Conservation (phyloP, 2,113 vertebrate genomes). For the Haliaeetus leucogaster region DNA sequence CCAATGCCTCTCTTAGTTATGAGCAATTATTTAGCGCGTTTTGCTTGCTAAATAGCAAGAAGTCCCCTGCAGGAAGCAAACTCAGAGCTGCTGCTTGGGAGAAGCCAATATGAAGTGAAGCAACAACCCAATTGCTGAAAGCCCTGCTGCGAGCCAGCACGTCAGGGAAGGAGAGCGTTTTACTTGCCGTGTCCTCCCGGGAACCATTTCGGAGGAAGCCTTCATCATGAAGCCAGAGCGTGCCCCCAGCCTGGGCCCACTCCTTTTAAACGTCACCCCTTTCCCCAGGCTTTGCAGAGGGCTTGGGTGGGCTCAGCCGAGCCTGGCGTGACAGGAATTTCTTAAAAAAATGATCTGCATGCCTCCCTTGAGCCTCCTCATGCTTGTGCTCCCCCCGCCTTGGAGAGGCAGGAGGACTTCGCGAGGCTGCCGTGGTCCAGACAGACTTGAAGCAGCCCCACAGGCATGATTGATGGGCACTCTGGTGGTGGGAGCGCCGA, state of each 20-base stretch:
- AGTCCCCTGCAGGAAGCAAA: not conserved
- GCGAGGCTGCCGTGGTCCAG: not conserved
- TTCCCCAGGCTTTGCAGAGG: not conserved
- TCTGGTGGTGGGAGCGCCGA: constrained; percentile 45
- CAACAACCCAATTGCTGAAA: not conserved
- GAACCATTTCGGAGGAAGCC: not conserved
- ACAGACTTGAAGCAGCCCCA: constrained; percentile 1
- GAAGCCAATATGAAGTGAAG: not conserved
- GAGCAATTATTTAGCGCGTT: not conserved
- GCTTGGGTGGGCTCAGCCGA: not conserved
- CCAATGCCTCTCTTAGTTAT: not conserved
- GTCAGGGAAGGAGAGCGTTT: rapidly evolving
- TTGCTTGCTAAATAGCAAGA: not conserved
- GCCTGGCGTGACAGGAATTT: not conserved
- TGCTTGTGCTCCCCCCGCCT: not conserved
- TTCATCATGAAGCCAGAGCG: rapidly evolving
- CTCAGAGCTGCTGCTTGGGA: not conserved
- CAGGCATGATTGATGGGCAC: constrained; percentile 55
- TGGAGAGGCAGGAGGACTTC: not conserved
- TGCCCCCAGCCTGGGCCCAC: not conserved
- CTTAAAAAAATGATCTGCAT: constrained; percentile 11
- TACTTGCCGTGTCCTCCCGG: not conserved
- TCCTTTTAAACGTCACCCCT: not conserved
- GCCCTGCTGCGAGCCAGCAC: not conserved
- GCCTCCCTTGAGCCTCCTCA: not conserved